Percentiles rank a stretch among this genome's conserved stretches.
phyloP scores from a whole-genome alignment of 2,113 vertebrate species.

The Microcebus lehilahytsara region DNA sequence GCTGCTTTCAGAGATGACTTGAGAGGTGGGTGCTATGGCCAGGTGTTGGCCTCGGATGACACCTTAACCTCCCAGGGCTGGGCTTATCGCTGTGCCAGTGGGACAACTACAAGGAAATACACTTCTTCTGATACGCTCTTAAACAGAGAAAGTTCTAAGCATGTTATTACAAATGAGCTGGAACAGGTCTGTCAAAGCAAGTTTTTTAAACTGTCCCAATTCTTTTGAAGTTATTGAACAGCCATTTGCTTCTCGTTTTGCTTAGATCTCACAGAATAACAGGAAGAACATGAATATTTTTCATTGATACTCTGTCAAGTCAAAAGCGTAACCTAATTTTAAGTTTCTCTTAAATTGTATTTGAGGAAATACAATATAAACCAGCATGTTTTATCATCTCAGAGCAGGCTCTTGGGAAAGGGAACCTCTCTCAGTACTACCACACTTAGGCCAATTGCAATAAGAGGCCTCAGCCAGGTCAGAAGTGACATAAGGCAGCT shows the following conservation, averaged over 20 bases:
- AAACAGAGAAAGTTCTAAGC: slow-evolving; percentile 33
- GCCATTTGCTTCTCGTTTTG: slow-evolving; percentile 58
- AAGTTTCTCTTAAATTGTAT: slow-evolving; percentile 30
- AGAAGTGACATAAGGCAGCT: not conserved
- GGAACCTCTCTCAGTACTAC: not conserved
- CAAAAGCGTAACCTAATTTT: slow-evolving; percentile 56
- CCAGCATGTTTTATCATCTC: not conserved
- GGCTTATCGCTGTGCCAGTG: not conserved
- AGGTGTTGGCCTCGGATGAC: not conserved
- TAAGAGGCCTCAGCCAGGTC: slow-evolving; percentile 10
- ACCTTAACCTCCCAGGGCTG: not conserved
- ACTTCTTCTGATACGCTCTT: not conserved
- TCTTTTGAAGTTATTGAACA: slow-evolving; percentile 67
- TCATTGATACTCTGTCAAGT: slow-evolving; percentile 43
- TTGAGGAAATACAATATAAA: not conserved
- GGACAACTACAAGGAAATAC: not conserved
- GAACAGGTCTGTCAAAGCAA: slow-evolving; percentile 67
- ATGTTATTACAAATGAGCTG: slow-evolving; percentile 62
- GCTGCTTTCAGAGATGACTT: not conserved
- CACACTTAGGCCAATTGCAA: not conserved
- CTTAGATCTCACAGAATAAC: slow-evolving; percentile 30
- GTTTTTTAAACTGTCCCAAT: slow-evolving; percentile 48
- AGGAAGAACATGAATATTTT: slow-evolving; percentile 31
- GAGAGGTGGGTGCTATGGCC: not conserved
- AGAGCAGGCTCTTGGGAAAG: not conserved